phyloP scores from a whole-genome alignment of 2,888 invertebrate species.

The Choristoneura rosaceana region DNA sequence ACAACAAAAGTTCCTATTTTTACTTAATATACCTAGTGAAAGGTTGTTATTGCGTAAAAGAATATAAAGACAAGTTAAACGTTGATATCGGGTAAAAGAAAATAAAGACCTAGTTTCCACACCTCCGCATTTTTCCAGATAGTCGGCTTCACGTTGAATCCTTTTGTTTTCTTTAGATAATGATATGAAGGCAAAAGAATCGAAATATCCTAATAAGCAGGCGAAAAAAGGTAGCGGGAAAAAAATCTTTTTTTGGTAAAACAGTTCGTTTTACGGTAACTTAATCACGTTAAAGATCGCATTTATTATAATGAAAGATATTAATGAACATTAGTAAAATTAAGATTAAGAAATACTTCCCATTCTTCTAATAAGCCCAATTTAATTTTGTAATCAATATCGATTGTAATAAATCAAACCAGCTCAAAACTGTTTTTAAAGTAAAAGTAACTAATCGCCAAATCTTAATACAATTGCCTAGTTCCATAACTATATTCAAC shows the following conservation, averaged over 20 bases:
- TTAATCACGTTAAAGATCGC: background rate
- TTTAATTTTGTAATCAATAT: too few relatives aligned
- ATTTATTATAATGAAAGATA: too few relatives aligned
- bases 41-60: background rate
- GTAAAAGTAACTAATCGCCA: too few relatives aligned
- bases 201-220: conserved; percentile 5
- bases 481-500: too few relatives aligned
- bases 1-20: background rate
- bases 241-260: background rate
- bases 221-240: background rate
- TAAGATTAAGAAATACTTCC: too few relatives aligned
- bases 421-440: too few relatives aligned
- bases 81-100: too few relatives aligned
- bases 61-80: conserved; percentile 9
- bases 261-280: background rate
- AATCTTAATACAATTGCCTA: too few relatives aligned
- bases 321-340: too few relatives aligned
- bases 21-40: background rate
- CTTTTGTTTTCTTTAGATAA: conserved; percentile 15
- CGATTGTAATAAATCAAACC: too few relatives aligned
- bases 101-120: conserved; percentile 13
- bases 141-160: conserved; percentile 3
- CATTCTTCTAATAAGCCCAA: too few relatives aligned
- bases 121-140: background rate
- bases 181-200: background rate